Percentiles rank a stretch among this genome's conserved stretches.
phyloP scores from a whole-genome alignment of 2,797 vertebrate genomes.

The Rhinatrema bivittatum region DNA sequence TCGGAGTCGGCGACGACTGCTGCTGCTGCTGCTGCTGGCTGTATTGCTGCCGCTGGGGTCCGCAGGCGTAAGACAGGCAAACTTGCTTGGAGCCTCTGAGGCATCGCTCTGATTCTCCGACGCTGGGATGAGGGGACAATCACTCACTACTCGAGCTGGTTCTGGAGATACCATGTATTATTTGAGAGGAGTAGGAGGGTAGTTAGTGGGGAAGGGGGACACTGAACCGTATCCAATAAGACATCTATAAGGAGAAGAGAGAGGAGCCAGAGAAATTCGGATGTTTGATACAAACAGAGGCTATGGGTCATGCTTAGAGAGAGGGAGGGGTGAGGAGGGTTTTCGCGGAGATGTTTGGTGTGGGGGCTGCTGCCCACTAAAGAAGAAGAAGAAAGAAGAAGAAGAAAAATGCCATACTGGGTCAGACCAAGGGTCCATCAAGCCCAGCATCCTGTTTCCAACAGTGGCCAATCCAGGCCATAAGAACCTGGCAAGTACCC shows the following conservation, averaged over 20 bases:
- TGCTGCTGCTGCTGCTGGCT: too few species aligned
- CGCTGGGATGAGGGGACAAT: conserved; percentile 24
- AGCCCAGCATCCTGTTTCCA: too few species aligned
- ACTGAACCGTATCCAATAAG: conserved; percentile 87
- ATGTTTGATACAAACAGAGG: conserved; percentile 86
- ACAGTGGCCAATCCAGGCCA: too few species aligned
- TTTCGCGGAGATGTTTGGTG: conserved; percentile 16
- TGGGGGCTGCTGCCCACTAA: conserved; percentile 8
- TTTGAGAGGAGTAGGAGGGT: conserved; percentile 6
- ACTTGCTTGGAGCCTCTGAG: not conserved
- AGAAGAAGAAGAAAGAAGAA: too few species aligned
- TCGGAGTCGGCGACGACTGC: too few species aligned
- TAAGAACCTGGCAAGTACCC: too few species aligned
- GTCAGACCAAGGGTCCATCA: too few species aligned
- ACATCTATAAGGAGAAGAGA: conserved; percentile 72
- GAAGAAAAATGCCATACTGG: too few species aligned
- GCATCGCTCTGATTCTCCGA: not conserved
- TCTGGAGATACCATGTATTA: conserved; percentile 17
- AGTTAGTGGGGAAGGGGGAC: conserved; percentile 47
- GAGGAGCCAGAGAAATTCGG: conserved; percentile 79
- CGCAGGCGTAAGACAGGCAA: conserved; percentile 10
- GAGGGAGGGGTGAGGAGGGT: too few species aligned
- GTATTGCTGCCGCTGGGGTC: too few species aligned
- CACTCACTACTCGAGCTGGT: too few species aligned
- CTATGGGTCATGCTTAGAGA: conserved; percentile 13